Evolutionary conservation across 2,888 invertebrate species (phyloP), one percentile per base, ranked within the genome.

Genomic region (Eupithecia inturbata): DNA sequence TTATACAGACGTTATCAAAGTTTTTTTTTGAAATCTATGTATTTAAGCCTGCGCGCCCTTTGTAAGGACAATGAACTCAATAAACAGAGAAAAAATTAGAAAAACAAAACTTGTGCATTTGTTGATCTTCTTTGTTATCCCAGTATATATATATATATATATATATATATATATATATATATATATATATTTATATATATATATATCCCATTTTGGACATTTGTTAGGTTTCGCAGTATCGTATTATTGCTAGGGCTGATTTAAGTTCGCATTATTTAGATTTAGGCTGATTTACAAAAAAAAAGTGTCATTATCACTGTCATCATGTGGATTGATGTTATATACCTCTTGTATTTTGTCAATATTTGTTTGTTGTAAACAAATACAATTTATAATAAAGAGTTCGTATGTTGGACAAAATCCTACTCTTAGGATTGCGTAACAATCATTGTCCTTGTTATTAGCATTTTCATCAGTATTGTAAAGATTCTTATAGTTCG

Each of bases 81-180:
- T 70, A 71, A 69, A 74, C 68, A 63, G 71, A 76, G 64, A 36
- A n/a, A 53, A 71, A 68, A 72, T 63, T 49, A 68, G 67, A 77
- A 67, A 74, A 53, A 68, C 64, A 68, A 70, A 76, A 77, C 64
- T 78, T 79, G 69, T 67, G 78, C 79, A 80, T 77, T 79, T 80
- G 62, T 80, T 77, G 66, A 49, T 74, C 77, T 80, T 80, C 79
- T 49, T 70, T 41, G 45, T 73, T 77, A n/a, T n/a, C n/a, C n/a
- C n/a, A n/a, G n/a, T n/a, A n/a, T n/a, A n/a, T n/a, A n/a, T n/a
- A n/a, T n/a, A n/a, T n/a, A n/a, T n/a, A n/a, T n/a, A n/a, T n/a
- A n/a, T n/a, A n/a, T n/a, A n/a, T n/a, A n/a, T n/a, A n/a, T n/a
- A n/a, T n/a, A n/a, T n/a, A n/a, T n/a, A n/a, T n/a, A n/a, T n/a